Conservation (phyloP, 1,140 invertebrate species). For the Saxidomus purpurata region DNA sequence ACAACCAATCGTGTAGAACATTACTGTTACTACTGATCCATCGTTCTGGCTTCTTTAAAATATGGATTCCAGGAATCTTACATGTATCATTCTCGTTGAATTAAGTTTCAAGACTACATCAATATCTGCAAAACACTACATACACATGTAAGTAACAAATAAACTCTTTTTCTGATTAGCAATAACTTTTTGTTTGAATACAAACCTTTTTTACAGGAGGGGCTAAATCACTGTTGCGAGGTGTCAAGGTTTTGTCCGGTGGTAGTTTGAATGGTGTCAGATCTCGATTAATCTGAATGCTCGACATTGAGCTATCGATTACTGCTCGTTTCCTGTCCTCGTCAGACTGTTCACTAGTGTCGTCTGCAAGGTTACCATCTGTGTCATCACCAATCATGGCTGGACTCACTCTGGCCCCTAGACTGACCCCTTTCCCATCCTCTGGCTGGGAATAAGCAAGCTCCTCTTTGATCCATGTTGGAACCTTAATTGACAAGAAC, state of each 20-base stretch:
- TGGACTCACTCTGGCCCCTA: neutral
- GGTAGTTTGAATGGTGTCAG: conserved; percentile 58
- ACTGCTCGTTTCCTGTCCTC: conserved; percentile 69
- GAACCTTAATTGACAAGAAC: conserved; percentile 70
- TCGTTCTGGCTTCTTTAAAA: too few relatives aligned
- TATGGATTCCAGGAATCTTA: too few relatives aligned
- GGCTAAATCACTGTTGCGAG: conserved; percentile 45
- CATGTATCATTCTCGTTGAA: too few relatives aligned
- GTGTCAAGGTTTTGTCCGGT: conserved; percentile 48
- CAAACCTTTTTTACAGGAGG: neutral
- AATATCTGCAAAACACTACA: too few relatives aligned
- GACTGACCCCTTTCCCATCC: neutral
- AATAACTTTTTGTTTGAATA: neutral
- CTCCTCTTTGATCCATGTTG: conserved; percentile 85
- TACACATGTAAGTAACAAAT: too few relatives aligned
- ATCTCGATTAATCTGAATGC: conserved; percentile 83
- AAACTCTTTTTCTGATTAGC: too few relatives aligned
- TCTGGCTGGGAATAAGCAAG: conserved; percentile 83
- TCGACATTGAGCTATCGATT: conserved; percentile 82
- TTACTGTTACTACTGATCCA: too few relatives aligned
- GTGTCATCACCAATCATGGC: conserved; percentile 64
- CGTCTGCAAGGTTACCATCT: conserved; percentile 83
- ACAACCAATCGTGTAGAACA: too few relatives aligned
- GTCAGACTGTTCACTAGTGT: conserved; percentile 82
- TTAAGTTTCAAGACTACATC: too few relatives aligned